Evolutionary conservation across 2,797 vertebrate genomes (phyloP).

Genomic region (Agapornis canus): DNA sequence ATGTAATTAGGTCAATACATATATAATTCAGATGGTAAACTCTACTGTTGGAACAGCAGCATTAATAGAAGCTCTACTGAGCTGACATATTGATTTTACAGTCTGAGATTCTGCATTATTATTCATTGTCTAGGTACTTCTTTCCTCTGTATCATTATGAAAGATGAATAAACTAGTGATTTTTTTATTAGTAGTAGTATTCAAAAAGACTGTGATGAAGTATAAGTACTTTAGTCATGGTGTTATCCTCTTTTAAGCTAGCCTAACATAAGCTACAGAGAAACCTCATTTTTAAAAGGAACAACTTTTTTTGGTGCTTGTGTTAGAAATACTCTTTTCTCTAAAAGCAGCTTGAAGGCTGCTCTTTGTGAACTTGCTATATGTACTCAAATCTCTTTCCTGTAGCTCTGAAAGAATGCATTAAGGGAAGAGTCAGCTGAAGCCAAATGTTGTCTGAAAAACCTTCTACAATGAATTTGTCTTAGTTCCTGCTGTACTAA

Average conservation of each 20-base stretch:
- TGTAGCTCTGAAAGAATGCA: neutral
- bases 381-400: slow-evolving; percentile 7
- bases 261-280: neutral
- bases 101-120: slow-evolving; percentile 49
- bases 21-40: slow-evolving; percentile 76
- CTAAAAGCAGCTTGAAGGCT: neutral
- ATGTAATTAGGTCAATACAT: slow-evolving; percentile 78
- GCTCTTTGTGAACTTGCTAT: neutral
- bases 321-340: neutral
- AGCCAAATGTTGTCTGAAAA: neutral
- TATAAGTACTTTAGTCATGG: slow-evolving; percentile 36
- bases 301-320: neutral
- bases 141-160: slow-evolving; percentile 63
- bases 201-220: neutral
- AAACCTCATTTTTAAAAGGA: neutral
- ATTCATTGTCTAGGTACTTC: slow-evolving; percentile 62
- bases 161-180: slow-evolving; percentile 54
- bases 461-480: neutral
- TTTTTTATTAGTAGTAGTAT: neutral
- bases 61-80: slow-evolving; percentile 55
- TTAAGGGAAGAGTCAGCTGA: neutral
- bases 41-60: slow-evolving; percentile 22
- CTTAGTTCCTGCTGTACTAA: neutral
- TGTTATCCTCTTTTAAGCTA: slow-evolving; percentile 30
- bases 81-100: slow-evolving; percentile 75